Evolutionary conservation across 2,888 invertebrate genomes (phyloP), one percentile per base, ranked within the genome.

Genomic region (Prenolepis imparis): DNA sequence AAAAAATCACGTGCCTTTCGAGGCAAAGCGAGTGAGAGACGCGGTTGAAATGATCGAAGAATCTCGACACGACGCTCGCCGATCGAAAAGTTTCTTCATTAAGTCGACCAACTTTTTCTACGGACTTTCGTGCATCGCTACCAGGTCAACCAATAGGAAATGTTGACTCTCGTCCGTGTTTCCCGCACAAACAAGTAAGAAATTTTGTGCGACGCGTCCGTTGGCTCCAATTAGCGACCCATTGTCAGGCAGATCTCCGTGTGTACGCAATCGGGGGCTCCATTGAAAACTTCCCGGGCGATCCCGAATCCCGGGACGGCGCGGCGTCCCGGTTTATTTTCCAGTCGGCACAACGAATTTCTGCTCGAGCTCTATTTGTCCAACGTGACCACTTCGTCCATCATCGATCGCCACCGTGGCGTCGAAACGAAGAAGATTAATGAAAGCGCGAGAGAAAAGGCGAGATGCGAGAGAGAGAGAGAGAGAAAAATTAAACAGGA

Each of bases 341-440:
- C 80, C 66, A 59, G 15, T 24, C 32, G 70, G 15, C 39, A 44
- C 74, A 57, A 67, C 55, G 57, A 57, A 55, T 77, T 57, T 75
- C 57, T 64, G 32, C 18, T 70, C 70, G 80, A 78, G 84, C 85
- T 73, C 82, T 87, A 88, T 88, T 88, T 88, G 84, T 66, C 41
- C 82, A 81, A 73, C 78, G 78, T 85, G 86, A 86, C 77, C 73
- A 57, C 41, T 66, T 78, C 84, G 85, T 82, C 80, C 55, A 61
- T 67, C 83, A 88, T 88, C 84, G 84, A 87, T 86, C 85, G 84
- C 28, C 63, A 68, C 48, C 57, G 55, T 81, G 82, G 83, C 86
- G 85, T 84, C 66, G 82, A 77, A 84, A 85, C 84, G 74, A 66
- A 63, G 84, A 72, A 87, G 88, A 89, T 88, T 87, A 88, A 87